Conservation (phyloP, 2,113 vertebrate species). For the Lasiurus borealis region DNA sequence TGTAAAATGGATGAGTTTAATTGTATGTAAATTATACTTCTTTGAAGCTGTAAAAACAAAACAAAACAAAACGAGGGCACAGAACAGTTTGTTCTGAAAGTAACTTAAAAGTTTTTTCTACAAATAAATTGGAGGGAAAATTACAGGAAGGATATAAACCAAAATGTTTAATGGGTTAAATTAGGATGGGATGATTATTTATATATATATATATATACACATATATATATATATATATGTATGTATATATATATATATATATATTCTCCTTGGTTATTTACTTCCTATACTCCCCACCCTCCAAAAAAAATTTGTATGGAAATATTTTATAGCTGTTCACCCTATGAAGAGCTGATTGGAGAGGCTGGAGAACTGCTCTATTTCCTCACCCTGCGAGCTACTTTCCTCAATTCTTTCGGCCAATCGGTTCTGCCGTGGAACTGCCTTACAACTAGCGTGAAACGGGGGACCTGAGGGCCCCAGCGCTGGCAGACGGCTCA, state of each 20-base stretch:
- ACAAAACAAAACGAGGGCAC: background rate
- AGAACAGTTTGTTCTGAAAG: slow-evolving; percentile 21
- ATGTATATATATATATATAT: no score
- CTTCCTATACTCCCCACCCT: background rate
- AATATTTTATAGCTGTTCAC: background rate
- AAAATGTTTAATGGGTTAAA: slow-evolving; percentile 50
- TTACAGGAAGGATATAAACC: background rate
- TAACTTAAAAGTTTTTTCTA: slow-evolving; percentile 17
- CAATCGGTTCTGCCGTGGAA: background rate
- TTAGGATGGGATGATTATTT: background rate
- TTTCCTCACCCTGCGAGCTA: background rate
- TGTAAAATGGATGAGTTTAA: no score
- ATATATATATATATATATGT: no score
- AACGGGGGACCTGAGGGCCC: background rate
- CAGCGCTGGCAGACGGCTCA: background rate
- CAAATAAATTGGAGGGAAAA: slow-evolving; percentile 36
- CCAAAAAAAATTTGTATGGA: background rate
- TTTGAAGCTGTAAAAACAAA: background rate
- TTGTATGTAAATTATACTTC: slow-evolving; percentile 26
- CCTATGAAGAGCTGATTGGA: background rate
- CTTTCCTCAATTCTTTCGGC: background rate
- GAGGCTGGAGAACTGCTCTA: background rate
- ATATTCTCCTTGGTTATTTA: background rate
- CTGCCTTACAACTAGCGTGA: background rate
- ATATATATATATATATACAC: no score